These are phyloP conservation scores for Zapus hudsonius DNA, from an alignment of 2,113 vertebrate genomes.

Conservation along the genomic window DNA sequence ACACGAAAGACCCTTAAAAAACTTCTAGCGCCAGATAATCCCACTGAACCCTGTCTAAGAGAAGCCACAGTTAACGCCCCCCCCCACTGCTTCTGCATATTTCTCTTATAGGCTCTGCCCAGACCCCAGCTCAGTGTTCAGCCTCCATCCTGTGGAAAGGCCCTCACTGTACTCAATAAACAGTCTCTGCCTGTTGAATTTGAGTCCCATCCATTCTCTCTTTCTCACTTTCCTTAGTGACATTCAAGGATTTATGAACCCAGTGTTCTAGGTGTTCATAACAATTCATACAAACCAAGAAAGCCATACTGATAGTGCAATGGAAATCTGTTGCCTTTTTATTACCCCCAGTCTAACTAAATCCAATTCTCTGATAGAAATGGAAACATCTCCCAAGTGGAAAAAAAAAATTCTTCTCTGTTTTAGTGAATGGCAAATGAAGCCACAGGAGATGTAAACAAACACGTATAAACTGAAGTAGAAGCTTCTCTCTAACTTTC, in stretches of 20 bases:
- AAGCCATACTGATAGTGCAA: not conserved
- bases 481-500: not conserved
- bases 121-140: no score
- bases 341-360: not conserved
- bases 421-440: slow-evolving; percentile 48
- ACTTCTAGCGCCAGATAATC: no score
- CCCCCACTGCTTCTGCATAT: no score
- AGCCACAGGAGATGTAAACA: not conserved
- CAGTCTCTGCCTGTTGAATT: no score
- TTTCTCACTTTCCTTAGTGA: no score
- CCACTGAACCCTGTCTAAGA: no score
- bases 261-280: not conserved
- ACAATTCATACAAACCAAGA: slow-evolving; percentile 16
- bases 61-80: no score
- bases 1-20: no score
- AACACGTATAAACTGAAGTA: slow-evolving; percentile 8
- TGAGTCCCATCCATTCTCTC: no score
- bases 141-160: no score
- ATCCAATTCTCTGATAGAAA: slow-evolving; percentile 4
- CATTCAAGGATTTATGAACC: not conserved
- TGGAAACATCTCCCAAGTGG: not conserved
- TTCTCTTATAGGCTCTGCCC: no score
- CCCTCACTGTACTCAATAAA: no score
- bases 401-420: slow-evolving; percentile 14
- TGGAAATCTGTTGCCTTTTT: not conserved